These are phyloP conservation scores for Athene noctua DNA, from an alignment of 2,113 vertebrate species.

Conservation along the genomic window DNA sequence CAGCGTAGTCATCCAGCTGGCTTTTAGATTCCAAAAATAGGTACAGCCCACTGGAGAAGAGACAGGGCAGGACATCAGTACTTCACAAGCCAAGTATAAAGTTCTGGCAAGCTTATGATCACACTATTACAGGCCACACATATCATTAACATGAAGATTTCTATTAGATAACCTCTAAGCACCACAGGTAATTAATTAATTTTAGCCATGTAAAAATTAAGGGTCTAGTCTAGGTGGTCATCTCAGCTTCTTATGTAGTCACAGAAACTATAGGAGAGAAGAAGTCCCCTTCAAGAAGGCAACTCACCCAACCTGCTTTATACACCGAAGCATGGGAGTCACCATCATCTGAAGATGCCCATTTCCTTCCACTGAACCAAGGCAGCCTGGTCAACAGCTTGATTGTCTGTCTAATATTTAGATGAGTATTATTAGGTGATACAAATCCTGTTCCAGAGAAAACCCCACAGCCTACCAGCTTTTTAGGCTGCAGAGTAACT, in stretches of 20 bases:
- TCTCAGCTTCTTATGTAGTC: background rate
- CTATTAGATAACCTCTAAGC: background rate
- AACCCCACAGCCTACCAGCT: background rate
- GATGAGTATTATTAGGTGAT: background rate
- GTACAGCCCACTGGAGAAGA: background rate
- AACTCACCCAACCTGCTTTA: background rate
- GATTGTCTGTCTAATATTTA: background rate
- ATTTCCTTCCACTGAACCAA: background rate
- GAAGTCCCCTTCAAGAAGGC: background rate
- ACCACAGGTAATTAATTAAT: background rate
- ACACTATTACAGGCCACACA: background rate
- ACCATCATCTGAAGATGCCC: background rate
- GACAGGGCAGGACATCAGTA: background rate
- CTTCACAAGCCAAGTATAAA: background rate
- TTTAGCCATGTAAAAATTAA: background rate
- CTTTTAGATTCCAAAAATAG: background rate
- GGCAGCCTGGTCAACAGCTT: background rate
- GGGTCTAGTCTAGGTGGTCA: background rate
- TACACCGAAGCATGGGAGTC: background rate
- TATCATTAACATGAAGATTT: background rate
- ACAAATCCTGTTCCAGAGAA: background rate
- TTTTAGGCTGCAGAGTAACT: background rate
- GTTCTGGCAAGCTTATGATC: background rate
- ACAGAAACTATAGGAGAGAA: background rate
- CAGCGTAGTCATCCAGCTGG: background rate